These are phyloP conservation scores for Volucella bombylans DNA, from an alignment of 2,888 invertebrate genomes.

Conservation along the genomic window DNA sequence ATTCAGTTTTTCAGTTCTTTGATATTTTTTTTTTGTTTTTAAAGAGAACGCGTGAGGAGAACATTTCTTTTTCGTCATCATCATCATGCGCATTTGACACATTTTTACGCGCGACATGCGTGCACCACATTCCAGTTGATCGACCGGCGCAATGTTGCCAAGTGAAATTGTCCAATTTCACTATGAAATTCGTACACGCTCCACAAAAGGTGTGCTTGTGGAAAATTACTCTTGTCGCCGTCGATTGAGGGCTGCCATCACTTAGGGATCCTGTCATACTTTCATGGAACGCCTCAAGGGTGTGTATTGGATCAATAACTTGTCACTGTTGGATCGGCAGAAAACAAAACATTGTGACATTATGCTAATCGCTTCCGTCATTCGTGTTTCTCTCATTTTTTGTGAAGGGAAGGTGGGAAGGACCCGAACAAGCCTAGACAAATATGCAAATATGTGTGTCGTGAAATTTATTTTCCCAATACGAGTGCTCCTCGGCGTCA, in stretches of 20 bases:
- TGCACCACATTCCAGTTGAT: constrained; percentile 58
- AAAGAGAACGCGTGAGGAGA: too few species aligned
- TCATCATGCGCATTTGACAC: constrained; percentile 61
- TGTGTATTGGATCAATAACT: constrained; percentile 55
- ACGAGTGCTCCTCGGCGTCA: not conserved
- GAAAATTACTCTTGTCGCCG: constrained; percentile 26
- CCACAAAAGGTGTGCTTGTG: constrained; percentile 52
- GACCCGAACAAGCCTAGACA: constrained; percentile 5
- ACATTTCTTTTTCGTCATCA: constrained; percentile 21
- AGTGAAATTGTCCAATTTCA: constrained; percentile 65
- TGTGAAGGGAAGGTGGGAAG: not conserved
- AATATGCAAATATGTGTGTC: constrained; percentile 50
- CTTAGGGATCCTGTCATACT: constrained; percentile 17
- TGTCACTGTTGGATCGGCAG: constrained; percentile 26
- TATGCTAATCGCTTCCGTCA: constrained; percentile 60
- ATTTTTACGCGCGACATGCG: constrained; percentile 67
- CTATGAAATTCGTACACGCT: constrained; percentile 54
- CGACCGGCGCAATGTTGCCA: not conserved
- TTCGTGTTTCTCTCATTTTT: not conserved
- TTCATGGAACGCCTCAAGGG: constrained; percentile 3
- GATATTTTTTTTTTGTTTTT: too few species aligned
- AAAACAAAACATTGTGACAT: constrained; percentile 17
- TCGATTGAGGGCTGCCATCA: constrained; percentile 21
- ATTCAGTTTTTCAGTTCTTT: constrained; percentile 43
- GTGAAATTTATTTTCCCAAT: constrained; percentile 7